Percentiles rank a stretch among this genome's conserved stretches.
Evolutionary conservation across 2,113 vertebrate genomes (phyloP).

Genomic region (Calonectris borealis): DNA sequence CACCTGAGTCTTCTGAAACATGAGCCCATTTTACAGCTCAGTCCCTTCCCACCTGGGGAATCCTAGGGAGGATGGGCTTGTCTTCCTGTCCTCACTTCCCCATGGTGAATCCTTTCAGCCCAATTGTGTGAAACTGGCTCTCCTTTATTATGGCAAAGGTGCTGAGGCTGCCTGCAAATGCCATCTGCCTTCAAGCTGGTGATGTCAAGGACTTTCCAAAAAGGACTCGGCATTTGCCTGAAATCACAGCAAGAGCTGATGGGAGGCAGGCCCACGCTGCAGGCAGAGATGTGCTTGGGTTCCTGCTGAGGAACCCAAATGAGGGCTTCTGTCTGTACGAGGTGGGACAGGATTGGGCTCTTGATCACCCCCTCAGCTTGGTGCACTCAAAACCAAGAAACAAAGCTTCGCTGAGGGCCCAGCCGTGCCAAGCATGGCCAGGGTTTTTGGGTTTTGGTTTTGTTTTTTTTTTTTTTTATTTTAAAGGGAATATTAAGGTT

Average conservation of each 20-base stretch:
- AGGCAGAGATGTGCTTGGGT: neutral
- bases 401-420: neutral
- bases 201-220: slow-evolving; percentile 19
- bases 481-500: neutral
- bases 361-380: neutral
- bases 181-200: slow-evolving; percentile 25
- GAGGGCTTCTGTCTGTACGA: neutral
- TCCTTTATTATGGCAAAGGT: neutral
- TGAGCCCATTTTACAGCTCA: neutral
- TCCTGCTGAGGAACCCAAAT: neutral
- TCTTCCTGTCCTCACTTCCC: neutral
- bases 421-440: neutral
- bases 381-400: neutral
- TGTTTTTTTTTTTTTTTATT: neutral
- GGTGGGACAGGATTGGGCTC: neutral
- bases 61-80: neutral
- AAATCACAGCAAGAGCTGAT: slow-evolving; percentile 26
- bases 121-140: neutral
- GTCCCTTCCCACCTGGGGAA: neutral
- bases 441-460: neutral
- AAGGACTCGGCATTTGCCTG: neutral
- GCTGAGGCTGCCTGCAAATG: neutral
- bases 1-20: neutral
- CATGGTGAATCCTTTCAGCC: neutral
- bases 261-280: neutral